Conservation (phyloP, 2,888 invertebrate species). For the Mermis nigrescens region DNA sequence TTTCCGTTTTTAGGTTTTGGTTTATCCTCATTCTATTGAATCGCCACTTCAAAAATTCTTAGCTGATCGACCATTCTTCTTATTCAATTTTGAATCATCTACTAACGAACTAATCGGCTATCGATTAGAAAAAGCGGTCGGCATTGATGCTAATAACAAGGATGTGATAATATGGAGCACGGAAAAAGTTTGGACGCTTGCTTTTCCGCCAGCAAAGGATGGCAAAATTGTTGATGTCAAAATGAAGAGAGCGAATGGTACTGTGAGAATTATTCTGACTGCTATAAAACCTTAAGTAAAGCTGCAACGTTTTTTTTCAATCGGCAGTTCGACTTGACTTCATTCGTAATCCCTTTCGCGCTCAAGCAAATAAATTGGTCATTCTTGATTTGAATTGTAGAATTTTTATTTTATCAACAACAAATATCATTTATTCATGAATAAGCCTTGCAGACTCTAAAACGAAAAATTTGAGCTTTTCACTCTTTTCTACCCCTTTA, state of each 20-base stretch:
- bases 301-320: not conserved
- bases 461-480: too few relatives aligned
- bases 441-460: too few relatives aligned
- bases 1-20: not conserved
- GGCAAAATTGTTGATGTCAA: conserved; percentile 22
- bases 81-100: not conserved
- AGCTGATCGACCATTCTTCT: not conserved
- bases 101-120: not conserved
- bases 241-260: conserved; percentile 22
- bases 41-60: not conserved
- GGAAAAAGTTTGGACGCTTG: conserved; percentile 18
- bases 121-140: not conserved
- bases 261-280: too few relatives aligned
- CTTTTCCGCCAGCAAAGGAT: conserved; percentile 17
- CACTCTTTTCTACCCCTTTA: too few relatives aligned
- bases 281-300: too few relatives aligned
- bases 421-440: too few relatives aligned
- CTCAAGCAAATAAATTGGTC: too few relatives aligned
- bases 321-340: too few relatives aligned
- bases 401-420: too few relatives aligned
- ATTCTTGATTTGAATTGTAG: too few relatives aligned
- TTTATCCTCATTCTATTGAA: not conserved
- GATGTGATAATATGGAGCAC: not conserved
- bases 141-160: not conserved
- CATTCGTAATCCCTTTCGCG: too few relatives aligned